Evolutionary conservation across 1,140 invertebrate genomes (phyloP).

Genomic region (Macrostomum lignano): DNA sequence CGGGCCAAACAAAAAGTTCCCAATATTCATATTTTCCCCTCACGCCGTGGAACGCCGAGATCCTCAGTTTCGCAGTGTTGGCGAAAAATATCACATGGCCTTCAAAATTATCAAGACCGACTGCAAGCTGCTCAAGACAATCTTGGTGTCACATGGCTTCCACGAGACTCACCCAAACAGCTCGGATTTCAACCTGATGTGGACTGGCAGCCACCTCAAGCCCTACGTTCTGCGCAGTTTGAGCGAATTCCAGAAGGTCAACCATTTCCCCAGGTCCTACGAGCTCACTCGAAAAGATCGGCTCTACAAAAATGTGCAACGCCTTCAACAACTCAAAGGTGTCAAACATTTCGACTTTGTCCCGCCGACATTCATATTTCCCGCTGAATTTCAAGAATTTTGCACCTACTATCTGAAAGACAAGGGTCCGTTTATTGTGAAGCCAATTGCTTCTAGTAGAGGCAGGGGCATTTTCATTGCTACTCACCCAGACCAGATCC

Average conservation of each 20-base stretch:
- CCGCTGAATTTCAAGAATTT: slow-evolving; percentile 39
- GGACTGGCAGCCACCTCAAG: slow-evolving; percentile 65
- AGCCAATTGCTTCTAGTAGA: slow-evolving; percentile 60
- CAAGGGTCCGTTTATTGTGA: slow-evolving; percentile 55
- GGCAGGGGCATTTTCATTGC: slow-evolving; percentile 60
- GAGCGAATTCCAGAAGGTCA: slow-evolving; percentile 54
- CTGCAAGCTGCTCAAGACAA: slow-evolving; percentile 20
- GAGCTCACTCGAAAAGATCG: slow-evolving; percentile 31
- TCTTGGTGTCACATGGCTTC: slow-evolving; percentile 21
- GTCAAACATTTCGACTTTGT: slow-evolving; percentile 65
- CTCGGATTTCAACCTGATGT: slow-evolving; percentile 52
- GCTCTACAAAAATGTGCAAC: slow-evolving; percentile 27
- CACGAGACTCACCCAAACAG: slow-evolving; percentile 30
- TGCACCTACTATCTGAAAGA: slow-evolving; percentile 25
- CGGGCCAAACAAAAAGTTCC: slow-evolving; percentile 2
- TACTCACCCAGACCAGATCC: slow-evolving; percentile 40
- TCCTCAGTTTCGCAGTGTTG: not conserved
- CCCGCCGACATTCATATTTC: slow-evolving; percentile 61
- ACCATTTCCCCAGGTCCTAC: slow-evolving; percentile 64
- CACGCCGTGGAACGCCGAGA: not conserved
- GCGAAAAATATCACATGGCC: slow-evolving; percentile 21
- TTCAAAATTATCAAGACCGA: slow-evolving; percentile 25
- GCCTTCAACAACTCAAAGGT: slow-evolving; percentile 49
- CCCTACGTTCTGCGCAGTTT: slow-evolving; percentile 45
- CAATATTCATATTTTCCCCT: not conserved